Percentiles rank a stretch among this genome's conserved stretches.
Evolutionary conservation across 2,888 invertebrate genomes (phyloP).

Genomic region (Nemotelus pantherinus): DNA sequence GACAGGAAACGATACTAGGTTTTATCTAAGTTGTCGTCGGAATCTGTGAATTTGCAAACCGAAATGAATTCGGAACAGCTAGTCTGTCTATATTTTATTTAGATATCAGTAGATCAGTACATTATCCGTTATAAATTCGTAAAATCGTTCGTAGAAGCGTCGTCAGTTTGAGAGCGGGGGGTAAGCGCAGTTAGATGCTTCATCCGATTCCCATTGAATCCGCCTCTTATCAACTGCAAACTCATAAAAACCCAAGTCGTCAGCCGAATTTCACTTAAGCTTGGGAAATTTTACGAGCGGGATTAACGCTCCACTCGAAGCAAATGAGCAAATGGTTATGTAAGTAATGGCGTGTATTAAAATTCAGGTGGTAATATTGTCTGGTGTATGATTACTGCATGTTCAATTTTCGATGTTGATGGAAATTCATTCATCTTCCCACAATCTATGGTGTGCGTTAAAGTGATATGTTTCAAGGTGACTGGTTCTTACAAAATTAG

Average conservation of each 20-base stretch:
- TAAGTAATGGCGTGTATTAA: neutral
- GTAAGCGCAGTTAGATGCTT: neutral
- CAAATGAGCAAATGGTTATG: neutral
- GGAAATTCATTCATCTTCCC: slow-evolving; percentile 5
- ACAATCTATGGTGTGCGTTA: too few relatives aligned
- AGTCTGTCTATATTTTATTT: slow-evolving; percentile 15
- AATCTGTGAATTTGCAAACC: neutral
- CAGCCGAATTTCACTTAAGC: slow-evolving; percentile 25
- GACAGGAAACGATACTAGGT: neutral
- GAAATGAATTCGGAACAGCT: neutral
- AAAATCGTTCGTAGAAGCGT: neutral
- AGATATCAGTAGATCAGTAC: slow-evolving; percentile 8
- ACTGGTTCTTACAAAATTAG: too few relatives aligned
- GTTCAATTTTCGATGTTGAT: slow-evolving; percentile 3
- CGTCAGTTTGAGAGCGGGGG: neutral
- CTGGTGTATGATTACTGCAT: slow-evolving; percentile 2
- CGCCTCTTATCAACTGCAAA: slow-evolving; percentile 23
- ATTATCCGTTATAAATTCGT: slow-evolving; percentile 20
- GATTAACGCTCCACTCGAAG: slow-evolving; percentile 18
- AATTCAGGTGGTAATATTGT: neutral
- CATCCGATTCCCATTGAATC: neutral
- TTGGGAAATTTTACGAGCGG: slow-evolving; percentile 16
- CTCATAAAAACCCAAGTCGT: slow-evolving; percentile 28
- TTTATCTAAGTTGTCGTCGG: neutral
- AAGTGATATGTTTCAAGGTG: too few relatives aligned